Evolutionary conservation across 1,140 invertebrate genomes (phyloP), one percentile per base, ranked within the genome.

Genomic region (Temnothorax longispinosus): DNA sequence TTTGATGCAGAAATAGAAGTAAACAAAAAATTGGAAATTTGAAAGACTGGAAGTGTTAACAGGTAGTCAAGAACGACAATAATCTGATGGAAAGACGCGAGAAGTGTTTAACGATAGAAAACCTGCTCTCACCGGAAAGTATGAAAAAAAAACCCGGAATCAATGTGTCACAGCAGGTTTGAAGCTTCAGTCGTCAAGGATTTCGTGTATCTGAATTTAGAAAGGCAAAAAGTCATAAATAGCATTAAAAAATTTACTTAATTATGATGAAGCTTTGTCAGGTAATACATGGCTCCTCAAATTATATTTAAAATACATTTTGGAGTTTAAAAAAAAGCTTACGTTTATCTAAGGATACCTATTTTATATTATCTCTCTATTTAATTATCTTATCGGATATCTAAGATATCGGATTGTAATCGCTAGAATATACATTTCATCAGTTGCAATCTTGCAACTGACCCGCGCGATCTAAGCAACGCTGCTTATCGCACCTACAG

Each of bases 391-490:
- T 5, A 7, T 13, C 18, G 56, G 21, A 69, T 80, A 18, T 10
- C 62, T 13, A 27, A 69, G 21, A 69, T 80, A 18, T 10, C 62
- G 10, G 15, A 38, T 1, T 35, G 56, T 18, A 54, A 81, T 67
- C 13, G 4, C 10, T 64, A 65, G 3, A 64, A 47, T 41, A 65
- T 52, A 32, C 77, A 41, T 81, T 54, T 69, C 13, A 71, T 71
- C 65, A 38, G 2, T 58, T 71, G 35, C 50, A 71, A 69, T 69
- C 15, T 47, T 62, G 35, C n/a, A 69, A 67, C 47, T 71, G 18
- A 41, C 60, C 56, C 65, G 27, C 44, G 41, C 27, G 27, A 80
- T 82, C 18, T 44, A 32, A 47, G 15, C 18, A 67, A 52, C 27
- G 41, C 56, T 56, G 41, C 7, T 60, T 74, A 50, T 62, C 27